Percentiles rank a stretch among this genome's conserved stretches.
Conservation (phyloP, 2,797 vertebrate species). For the Acanthopagrus latus region DNA sequence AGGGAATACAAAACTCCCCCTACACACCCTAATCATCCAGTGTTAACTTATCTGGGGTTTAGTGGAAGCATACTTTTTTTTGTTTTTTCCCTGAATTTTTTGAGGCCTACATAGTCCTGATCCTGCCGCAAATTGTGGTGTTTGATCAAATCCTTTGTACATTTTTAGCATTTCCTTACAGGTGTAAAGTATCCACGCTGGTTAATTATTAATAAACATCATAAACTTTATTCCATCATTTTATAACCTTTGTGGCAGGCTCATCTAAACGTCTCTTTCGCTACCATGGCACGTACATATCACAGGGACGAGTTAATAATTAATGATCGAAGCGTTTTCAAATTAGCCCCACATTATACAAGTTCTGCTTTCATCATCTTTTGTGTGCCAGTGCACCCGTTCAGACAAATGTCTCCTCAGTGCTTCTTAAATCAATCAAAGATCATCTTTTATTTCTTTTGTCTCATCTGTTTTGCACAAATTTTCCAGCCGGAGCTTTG, state of each 20-base stretch:
- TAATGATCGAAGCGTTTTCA: constrained; percentile 56
- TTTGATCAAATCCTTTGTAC: constrained; percentile 14
- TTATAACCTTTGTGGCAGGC: constrained; percentile 40
- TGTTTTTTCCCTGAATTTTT: no score
- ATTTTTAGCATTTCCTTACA: constrained; percentile 21
- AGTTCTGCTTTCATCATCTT: constrained; percentile 38
- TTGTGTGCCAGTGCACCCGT: constrained; percentile 9
- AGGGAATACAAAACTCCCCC: no score
- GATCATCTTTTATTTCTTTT: constrained; percentile 43
- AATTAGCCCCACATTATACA: constrained; percentile 44
- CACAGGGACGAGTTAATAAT: constrained; percentile 70
- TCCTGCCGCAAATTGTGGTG: constrained; percentile 10
- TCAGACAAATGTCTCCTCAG: constrained; percentile 24
- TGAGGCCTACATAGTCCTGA: neutral
- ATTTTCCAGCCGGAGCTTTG: constrained; percentile 26
- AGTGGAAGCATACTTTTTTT: no score
- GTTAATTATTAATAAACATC: constrained; percentile 52
- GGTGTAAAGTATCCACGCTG: neutral
- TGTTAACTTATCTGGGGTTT: no score
- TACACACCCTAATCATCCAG: no score
- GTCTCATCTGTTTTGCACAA: constrained; percentile 46
- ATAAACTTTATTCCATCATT: constrained; percentile 21
- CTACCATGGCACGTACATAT: constrained; percentile 69
- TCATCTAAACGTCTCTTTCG: constrained; percentile 43
- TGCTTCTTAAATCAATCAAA: constrained; percentile 43